Conservation (phyloP, 1,140 invertebrate genomes). For the Calephelis nemesis region DNA sequence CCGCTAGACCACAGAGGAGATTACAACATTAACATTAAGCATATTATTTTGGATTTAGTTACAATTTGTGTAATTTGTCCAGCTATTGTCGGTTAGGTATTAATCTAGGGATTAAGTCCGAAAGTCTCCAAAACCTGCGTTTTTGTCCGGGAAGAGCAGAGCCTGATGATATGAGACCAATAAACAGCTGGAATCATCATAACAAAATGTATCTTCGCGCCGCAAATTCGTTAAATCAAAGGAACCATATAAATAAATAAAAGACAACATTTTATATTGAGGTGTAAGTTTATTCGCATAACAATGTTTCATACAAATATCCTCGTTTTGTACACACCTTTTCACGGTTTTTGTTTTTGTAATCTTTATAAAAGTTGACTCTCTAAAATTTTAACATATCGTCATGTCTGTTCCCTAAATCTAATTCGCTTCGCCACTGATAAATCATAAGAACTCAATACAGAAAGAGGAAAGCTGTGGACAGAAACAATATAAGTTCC, state of each 20-base stretch:
- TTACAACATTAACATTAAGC: too few relatives aligned
- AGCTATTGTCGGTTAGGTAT: too few relatives aligned
- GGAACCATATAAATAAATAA: constrained; percentile 58
- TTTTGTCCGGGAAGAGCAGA: too few relatives aligned
- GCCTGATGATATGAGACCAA: too few relatives aligned
- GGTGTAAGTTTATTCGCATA: constrained; percentile 79
- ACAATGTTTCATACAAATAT: constrained; percentile 79
- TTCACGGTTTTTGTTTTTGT: constrained; percentile 71
- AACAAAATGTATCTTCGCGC: too few relatives aligned
- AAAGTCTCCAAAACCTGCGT: too few relatives aligned
- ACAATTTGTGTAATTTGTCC: too few relatives aligned
- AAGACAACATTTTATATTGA: constrained; percentile 75
- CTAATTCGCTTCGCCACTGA: constrained; percentile 75
- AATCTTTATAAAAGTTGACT: constrained; percentile 78
- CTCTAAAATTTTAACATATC: constrained; percentile 78
- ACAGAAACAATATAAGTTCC: constrained; percentile 63
- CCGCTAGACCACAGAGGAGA: too few relatives aligned
- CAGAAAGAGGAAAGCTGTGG: constrained; percentile 55
- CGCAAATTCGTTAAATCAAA: neutral
- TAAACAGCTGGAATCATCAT: too few relatives aligned
- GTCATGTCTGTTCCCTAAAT: constrained; percentile 76
- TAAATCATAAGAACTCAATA: constrained; percentile 68
- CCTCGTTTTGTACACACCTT: constrained; percentile 78
- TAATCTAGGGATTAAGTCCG: too few relatives aligned
- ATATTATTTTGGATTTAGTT: too few relatives aligned